Conservation (phyloP, 1,140 invertebrate genomes). For the Meteorus sp. region DNA sequence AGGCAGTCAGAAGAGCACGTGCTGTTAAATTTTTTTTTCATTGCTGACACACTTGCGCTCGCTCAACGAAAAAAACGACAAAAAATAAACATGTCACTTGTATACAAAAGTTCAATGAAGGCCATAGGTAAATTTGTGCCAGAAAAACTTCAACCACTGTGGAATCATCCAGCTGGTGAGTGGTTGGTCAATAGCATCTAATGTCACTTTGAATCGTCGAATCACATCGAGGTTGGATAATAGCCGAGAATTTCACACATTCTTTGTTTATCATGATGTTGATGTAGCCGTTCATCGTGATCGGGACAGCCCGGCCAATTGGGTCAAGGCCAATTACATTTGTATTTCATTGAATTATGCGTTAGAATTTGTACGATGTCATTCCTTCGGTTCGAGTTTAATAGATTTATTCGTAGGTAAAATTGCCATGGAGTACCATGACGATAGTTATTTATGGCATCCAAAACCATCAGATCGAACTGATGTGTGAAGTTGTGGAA, state of each 20-base stretch:
- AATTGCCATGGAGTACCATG: background rate
- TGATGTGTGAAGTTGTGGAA: background rate
- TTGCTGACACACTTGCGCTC: background rate
- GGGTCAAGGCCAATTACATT: constrained; percentile 33
- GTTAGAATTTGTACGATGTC: background rate
- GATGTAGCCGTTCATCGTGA: constrained; percentile 20
- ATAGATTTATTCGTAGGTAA: too few species aligned
- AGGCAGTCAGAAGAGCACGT: background rate
- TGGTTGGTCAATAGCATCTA: background rate
- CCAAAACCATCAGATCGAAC: background rate
- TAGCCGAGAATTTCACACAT: constrained; percentile 5
- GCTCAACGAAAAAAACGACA: constrained; percentile 2
- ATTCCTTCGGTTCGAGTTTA: too few species aligned
- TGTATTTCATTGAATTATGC: constrained; percentile 1
- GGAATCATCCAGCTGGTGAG: constrained; percentile 89
- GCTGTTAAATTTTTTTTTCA: background rate
- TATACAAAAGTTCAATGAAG: constrained; percentile 71
- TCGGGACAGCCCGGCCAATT: constrained; percentile 26
- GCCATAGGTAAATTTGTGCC: constrained; percentile 77
- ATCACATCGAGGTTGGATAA: background rate
- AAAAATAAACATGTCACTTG: constrained; percentile 56
- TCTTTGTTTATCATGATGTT: background rate
- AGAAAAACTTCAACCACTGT: constrained; percentile 76
- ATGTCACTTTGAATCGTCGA: background rate
- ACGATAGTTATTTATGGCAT: background rate